Evolutionary conservation across 2,797 vertebrate species (phyloP), one percentile per base, ranked within the genome.

Genomic region (Strix occidentalis): DNA sequence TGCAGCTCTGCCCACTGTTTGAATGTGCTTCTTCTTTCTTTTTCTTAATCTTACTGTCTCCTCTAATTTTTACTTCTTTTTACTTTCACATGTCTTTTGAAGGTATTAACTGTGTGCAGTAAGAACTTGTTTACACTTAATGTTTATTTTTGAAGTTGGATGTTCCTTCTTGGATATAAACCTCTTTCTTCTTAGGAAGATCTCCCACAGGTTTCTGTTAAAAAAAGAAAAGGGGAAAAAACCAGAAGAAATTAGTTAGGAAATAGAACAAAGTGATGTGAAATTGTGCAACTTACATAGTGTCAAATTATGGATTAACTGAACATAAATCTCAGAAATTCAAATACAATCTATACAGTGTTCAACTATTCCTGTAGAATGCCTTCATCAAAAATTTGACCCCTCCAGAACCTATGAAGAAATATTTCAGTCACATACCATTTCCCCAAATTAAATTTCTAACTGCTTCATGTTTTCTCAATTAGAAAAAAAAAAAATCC

Each of bases 51-150:
- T 95, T 88, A 94, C 48, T 28, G 81, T 83, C 69, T 97, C 93
- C 39, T 96, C 88, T 87, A 97, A 85, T 75, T 96, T 94, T 97
- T 96, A 50, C 46, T 96, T 87, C 45, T 92, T 95, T 97, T 97
- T 75, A 97, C 90, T 72, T 96, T 95, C 57, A 72, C 68, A 25
- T 91, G 92, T 60, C 79, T 96, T 90, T 96, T 96, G 74, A 97
- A 96, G 63, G 86, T 71, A 71, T 43, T 97, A 96, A 74, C 90
- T 95, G 37, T 95, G 92, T 91, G 97, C 91, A 60, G 85, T 86
- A 74, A 97, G 92, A 84, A 97, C 75, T 94, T 96, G 78, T 21
- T 95, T 95, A 92, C 28, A 90, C n/a, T 46, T 88, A 64, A 61
- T 81, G 31, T 71, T 97, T 81, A 91, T 91, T 96, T 96, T 95